A percentile compares a stretch with the other conserved stretches of the same genome.
Conservation (phyloP, 2,797 vertebrate genomes). For the Tympanoctomys barrerae region DNA sequence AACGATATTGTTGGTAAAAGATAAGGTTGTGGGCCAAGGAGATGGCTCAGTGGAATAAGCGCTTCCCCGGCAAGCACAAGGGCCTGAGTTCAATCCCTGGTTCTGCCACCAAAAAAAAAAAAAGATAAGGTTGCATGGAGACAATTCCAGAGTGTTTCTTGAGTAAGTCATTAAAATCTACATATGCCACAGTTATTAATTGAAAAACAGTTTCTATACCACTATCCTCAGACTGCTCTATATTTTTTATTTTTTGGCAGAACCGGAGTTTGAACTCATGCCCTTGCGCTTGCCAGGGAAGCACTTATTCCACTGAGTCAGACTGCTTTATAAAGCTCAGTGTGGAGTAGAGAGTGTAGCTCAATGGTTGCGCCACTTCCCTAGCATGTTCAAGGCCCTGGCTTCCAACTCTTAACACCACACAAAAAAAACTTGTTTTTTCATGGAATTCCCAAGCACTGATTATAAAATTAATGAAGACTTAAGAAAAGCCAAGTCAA, state of each 20-base stretch:
- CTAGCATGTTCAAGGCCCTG: not conserved
- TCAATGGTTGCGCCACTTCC: not conserved
- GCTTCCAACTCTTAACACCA: not conserved
- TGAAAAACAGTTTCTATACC: not conserved
- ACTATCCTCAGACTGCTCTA: not conserved
- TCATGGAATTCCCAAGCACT: not conserved
- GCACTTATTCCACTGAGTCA: not conserved
- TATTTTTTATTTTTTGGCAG: too few relatives aligned
- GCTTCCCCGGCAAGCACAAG: too few relatives aligned
- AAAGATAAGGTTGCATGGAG: not conserved
- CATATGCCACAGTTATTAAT: not conserved
- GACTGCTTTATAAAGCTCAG: not conserved
- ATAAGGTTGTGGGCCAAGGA: not conserved
- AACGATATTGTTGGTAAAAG: not conserved
- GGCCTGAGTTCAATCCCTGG: too few relatives aligned
- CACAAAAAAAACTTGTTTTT: not conserved
- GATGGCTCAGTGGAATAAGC: too few relatives aligned
- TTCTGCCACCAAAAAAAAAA: too few relatives aligned
- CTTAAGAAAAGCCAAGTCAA: not conserved
- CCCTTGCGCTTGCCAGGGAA: too few relatives aligned
- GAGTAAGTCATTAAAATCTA: not conserved
- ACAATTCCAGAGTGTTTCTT: slow-evolving; percentile 23
- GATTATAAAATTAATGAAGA: not conserved
- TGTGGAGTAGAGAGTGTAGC: too few relatives aligned
- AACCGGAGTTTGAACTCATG: too few relatives aligned